Percentiles rank a stretch among this genome's conserved stretches.
Conservation (phyloP, 2,113 vertebrate species). For the Mirza zaza region DNA sequence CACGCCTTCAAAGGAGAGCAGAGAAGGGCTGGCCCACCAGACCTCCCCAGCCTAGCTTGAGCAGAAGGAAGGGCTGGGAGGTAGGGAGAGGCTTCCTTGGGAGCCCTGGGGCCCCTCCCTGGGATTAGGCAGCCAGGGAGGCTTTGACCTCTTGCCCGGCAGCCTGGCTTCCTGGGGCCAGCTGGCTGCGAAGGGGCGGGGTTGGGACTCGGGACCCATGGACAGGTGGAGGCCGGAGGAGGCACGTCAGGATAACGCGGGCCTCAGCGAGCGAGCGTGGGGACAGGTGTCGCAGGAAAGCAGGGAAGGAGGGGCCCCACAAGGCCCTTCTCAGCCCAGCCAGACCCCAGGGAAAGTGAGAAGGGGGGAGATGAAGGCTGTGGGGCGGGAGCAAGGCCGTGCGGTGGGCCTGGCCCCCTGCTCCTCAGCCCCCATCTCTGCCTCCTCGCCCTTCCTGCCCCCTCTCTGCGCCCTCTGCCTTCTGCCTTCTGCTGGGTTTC, state of each 20-base stretch:
- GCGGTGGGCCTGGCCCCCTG: neutral
- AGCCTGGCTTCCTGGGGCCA: neutral
- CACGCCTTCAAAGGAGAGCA: neutral
- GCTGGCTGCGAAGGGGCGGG: neutral
- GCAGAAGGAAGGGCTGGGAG: neutral
- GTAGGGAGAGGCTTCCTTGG: neutral
- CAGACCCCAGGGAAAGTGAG: neutral
- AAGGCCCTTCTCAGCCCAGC: neutral
- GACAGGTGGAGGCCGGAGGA: neutral
- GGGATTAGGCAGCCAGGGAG: neutral
- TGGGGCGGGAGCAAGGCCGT: neutral
- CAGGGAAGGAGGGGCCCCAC: neutral
- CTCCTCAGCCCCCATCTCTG: no score
- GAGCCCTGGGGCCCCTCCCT: neutral
- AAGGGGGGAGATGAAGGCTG: neutral
- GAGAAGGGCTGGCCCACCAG: neutral
- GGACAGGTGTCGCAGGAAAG: neutral
- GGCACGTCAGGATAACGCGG: neutral
- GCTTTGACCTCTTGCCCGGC: neutral
- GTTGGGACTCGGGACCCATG: neutral
- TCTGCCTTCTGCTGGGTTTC: neutral
- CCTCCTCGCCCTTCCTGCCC: neutral
- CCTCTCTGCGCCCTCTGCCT: neutral
- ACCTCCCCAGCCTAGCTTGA: neutral
- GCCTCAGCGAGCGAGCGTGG: neutral